phyloP scores from a whole-genome alignment of 2,797 vertebrate genomes.

The Sciaenops ocellatus region DNA sequence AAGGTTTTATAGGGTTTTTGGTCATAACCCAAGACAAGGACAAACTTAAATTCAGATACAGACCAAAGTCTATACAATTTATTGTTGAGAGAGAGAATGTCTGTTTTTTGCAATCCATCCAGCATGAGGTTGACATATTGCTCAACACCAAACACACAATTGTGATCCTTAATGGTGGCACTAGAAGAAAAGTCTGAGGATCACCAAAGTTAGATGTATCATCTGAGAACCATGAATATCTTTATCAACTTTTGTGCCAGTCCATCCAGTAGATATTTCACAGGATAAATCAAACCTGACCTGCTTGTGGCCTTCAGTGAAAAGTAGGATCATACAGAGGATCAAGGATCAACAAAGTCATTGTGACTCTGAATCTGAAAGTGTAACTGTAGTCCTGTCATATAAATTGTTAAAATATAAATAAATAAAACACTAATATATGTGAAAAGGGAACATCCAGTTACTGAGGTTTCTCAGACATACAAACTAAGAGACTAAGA shows the following conservation, averaged over 20 bases:
- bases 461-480: constrained; percentile 17
- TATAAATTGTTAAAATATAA: constrained; percentile 2
- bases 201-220: not conserved
- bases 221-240: not conserved
- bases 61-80: not conserved
- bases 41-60: not conserved
- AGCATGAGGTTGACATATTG: not conserved
- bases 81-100: not conserved
- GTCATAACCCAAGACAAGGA: not conserved
- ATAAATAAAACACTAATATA: not conserved
- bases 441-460: not conserved
- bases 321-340: too few relatives aligned
- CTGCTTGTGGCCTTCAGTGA: not conserved
- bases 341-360: not conserved
- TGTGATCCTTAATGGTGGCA: not conserved
- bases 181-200: not conserved
- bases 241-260: not conserved
- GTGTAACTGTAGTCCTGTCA: not conserved
- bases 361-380: not conserved
- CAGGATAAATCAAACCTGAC: not conserved
- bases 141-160: not conserved
- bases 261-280: not conserved
- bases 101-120: not conserved
- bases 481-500: not conserved
- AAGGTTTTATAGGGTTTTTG: not conserved